phyloP scores from a whole-genome alignment of 2,797 vertebrate genomes.

The Taenioides sp. region DNA sequence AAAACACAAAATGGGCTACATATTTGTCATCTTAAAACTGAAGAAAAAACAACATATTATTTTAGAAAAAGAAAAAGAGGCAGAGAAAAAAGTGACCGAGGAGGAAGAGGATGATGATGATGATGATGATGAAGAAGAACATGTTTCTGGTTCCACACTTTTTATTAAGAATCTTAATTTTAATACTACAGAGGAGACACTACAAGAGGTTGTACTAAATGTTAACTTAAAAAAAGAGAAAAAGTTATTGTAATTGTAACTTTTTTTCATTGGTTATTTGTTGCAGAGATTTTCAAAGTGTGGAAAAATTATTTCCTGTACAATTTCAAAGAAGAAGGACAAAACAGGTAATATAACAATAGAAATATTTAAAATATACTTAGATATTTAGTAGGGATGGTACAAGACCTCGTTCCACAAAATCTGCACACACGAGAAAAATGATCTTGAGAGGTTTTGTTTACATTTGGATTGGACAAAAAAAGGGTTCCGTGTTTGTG shows the following conservation, averaged over 20 bases:
- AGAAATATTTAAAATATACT: background rate
- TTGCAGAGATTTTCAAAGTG: constrained; percentile 88
- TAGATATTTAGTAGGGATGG: background rate
- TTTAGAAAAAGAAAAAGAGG: constrained; percentile 53
- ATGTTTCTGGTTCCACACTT: constrained; percentile 86
- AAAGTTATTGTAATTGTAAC: background rate
- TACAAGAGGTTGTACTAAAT: constrained; percentile 77
- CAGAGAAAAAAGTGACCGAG: constrained; percentile 33
- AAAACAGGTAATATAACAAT: constrained; percentile 81
- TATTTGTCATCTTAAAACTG: background rate
- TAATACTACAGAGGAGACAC: constrained; percentile 84
- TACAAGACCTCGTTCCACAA: no score
- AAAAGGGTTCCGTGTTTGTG: no score
- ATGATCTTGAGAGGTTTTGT: no score
- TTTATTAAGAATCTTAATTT: constrained; percentile 97
- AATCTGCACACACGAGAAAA: no score
- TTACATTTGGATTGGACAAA: no score
- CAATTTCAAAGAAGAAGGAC: constrained; percentile 91
- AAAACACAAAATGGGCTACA: background rate
- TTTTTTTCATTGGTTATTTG: background rate
- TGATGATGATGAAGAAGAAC: constrained; percentile 79
- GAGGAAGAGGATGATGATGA: constrained; percentile 33
- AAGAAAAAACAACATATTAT: background rate
- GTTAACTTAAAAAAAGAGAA: background rate
- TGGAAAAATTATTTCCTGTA: constrained; percentile 86